Percentiles rank a stretch among this genome's conserved stretches.
These are phyloP conservation scores for Colaptes auratus DNA, from an alignment of 2,113 vertebrate genomes.

Conservation along the genomic window DNA sequence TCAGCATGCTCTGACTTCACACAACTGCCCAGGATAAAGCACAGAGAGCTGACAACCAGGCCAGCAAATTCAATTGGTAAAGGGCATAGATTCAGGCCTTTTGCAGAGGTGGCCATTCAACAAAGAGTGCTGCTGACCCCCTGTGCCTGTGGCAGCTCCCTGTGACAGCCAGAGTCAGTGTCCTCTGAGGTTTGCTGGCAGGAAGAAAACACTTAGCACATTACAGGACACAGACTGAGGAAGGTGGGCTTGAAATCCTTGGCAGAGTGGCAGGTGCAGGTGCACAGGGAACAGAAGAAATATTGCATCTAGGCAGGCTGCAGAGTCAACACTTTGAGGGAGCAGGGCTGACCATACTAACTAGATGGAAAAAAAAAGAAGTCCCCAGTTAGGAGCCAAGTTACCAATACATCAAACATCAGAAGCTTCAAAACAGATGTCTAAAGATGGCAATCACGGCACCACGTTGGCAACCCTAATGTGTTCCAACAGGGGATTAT, in stretches of 20 bases:
- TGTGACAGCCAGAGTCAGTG: not conserved
- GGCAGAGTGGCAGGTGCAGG: not conserved
- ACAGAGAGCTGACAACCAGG: not conserved
- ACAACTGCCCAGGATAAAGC: not conserved
- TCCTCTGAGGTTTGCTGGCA: not conserved
- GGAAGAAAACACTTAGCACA: not conserved
- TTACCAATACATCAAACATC: not conserved
- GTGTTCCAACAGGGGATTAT: not conserved
- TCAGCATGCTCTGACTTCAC: not conserved
- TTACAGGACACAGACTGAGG: not conserved
- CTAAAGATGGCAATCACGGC: slow-evolving; percentile 42
- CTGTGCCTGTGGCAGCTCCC: not conserved
- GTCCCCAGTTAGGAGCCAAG: not conserved
- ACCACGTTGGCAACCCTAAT: not conserved
- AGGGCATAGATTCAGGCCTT: not conserved
- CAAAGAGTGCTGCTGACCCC: not conserved
- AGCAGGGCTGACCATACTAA: not conserved
- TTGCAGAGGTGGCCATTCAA: not conserved
- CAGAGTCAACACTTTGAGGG: not conserved
- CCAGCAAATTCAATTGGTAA: not conserved
- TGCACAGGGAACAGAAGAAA: not conserved
- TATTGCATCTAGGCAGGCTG: not conserved
- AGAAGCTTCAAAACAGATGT: not conserved
- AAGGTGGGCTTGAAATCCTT: not conserved
- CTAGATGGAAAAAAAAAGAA: slow-evolving; percentile 7